Percentiles rank a stretch among this genome's conserved stretches.
Evolutionary conservation across 1,140 invertebrate species (phyloP).

Genomic region (Forficula auricularia): DNA sequence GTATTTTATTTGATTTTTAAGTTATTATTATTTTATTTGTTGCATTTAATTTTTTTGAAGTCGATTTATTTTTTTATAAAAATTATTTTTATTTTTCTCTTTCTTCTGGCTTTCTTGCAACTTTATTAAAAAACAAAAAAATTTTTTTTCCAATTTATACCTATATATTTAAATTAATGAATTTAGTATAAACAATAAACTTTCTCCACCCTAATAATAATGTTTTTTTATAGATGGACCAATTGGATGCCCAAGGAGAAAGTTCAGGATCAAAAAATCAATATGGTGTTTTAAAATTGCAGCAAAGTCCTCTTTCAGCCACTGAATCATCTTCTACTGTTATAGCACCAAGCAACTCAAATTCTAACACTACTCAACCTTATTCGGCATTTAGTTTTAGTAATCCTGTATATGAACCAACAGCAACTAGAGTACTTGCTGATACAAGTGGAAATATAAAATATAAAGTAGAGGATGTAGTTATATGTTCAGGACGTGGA

Average conservation of each 20-base stretch:
- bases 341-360: neutral
- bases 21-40: too few species aligned
- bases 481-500: constrained; percentile 35
- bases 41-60: too few species aligned
- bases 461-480: constrained; percentile 68
- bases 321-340: constrained; percentile 1
- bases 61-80: too few species aligned
- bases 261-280: constrained; percentile 29
- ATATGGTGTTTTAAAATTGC: constrained; percentile 40
- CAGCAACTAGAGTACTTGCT: constrained; percentile 33
- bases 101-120: too few species aligned
- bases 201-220: too few species aligned
- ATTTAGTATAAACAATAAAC: too few species aligned
- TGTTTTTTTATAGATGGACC: constrained; percentile 29
- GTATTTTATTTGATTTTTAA: too few species aligned
- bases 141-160: neutral
- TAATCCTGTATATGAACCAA: constrained; percentile 61
- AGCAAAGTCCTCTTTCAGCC: constrained; percentile 29
- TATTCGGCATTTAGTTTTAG: constrained; percentile 48
- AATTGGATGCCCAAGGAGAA: constrained; percentile 27
- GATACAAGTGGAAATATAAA: constrained; percentile 32
- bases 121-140: constrained; percentile 8
- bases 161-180: too few species aligned
- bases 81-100: too few species aligned
- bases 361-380: constrained; percentile 25